Percentiles rank a stretch among this genome's conserved stretches.
Evolutionary conservation across 2,888 invertebrate genomes (phyloP).

Genomic region (Ornithoptera alexandrae): DNA sequence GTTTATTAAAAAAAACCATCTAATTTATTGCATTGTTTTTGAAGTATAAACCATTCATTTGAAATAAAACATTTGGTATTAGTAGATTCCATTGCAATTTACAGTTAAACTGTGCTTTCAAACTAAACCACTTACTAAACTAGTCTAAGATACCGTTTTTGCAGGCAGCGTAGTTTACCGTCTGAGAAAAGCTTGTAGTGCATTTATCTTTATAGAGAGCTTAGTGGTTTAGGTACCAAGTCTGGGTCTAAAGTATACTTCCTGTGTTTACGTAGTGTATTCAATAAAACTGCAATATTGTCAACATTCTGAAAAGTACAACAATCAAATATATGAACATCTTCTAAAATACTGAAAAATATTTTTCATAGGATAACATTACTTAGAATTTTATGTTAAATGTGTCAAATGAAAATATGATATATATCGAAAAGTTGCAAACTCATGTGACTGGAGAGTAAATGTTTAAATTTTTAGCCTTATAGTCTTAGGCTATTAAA

Average conservation of each 20-base stretch:
- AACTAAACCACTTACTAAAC: slow-evolving; percentile 27
- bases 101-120: slow-evolving; percentile 16
- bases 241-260: slow-evolving; percentile 8
- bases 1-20: too few species aligned
- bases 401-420: slow-evolving; percentile 60
- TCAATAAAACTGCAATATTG: slow-evolving; percentile 2
- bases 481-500: too few species aligned
- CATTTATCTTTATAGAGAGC: slow-evolving; percentile 26
- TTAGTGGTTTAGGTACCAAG: slow-evolving; percentile 11
- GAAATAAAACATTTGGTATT: slow-evolving; percentile 14
- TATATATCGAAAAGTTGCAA: slow-evolving; percentile 49
- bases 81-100: slow-evolving; percentile 9
- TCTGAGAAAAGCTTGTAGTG: slow-evolving; percentile 23
- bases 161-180: slow-evolving; percentile 26
- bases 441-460: slow-evolving; percentile 19
- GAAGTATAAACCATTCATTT: neutral
- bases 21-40: too few species aligned
- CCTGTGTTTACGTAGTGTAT: neutral
- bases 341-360: slow-evolving; percentile 36
- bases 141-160: slow-evolving; percentile 27
- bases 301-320: slow-evolving; percentile 6
- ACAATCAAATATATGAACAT: neutral
- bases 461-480: slow-evolving; percentile 1
- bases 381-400: slow-evolving; percentile 48
- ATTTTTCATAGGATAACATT: slow-evolving; percentile 53